Evolutionary conservation across 30 jellyfish, hydroid and myxozoan genomes (phyloP).

Genomic region (Turritopsis rubra): DNA sequence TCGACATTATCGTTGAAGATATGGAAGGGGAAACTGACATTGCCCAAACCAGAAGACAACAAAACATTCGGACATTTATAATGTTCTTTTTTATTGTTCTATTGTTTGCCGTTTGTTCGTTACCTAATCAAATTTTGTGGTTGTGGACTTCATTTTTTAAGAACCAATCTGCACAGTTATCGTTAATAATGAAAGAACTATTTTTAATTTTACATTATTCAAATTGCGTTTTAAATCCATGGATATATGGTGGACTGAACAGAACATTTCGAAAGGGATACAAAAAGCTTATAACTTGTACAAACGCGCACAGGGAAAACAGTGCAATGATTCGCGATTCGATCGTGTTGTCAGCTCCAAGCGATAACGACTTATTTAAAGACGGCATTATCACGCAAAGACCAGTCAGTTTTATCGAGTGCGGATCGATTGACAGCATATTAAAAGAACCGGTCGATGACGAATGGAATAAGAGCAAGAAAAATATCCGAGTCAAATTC

Average conservation of each 20-base stretch:
- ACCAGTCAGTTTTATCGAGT: conserved; percentile 5
- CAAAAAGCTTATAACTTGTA: not conserved
- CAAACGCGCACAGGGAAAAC: not conserved
- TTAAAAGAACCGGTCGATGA: not conserved
- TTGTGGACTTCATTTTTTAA: not conserved
- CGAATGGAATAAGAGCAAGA: not conserved
- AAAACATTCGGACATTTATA: conserved; percentile 8
- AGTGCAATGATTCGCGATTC: not conserved
- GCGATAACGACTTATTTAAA: not conserved
- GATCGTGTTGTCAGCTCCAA: not conserved
- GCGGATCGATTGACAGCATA: conserved; percentile 7
- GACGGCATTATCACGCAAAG: not conserved
- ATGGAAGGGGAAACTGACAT: not conserved
- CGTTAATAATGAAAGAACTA: not conserved
- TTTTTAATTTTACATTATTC: not conserved
- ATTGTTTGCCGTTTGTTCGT: conserved; percentile 13
- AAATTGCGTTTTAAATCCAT: not conserved
- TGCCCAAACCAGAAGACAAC: conserved; percentile 8
- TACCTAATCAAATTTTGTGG: conserved; percentile 12
- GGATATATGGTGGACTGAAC: conserved; percentile 2
- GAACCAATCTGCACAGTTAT: not conserved
- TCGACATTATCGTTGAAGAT: not conserved
- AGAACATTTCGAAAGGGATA: conserved; percentile 2
- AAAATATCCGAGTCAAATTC: not conserved
- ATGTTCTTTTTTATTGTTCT: not conserved